phyloP scores from a whole-genome alignment of 2,113 vertebrate species.

The Perca fluviatilis region DNA sequence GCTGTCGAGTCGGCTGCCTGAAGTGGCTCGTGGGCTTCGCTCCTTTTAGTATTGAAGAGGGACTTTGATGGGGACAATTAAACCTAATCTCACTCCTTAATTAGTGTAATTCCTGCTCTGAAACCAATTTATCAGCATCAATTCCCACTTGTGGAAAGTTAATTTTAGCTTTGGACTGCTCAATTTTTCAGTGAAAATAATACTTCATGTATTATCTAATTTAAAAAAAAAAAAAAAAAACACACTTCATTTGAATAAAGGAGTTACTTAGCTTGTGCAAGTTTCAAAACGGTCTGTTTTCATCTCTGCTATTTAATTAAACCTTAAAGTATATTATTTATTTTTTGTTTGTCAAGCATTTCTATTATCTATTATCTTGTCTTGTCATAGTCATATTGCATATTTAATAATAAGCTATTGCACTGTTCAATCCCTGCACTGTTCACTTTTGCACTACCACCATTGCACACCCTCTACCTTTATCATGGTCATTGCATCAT shows the following conservation, averaged over 20 bases:
- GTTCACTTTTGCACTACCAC: no score
- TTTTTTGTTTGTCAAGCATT: no score
- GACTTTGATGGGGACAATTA: conserved; percentile 63
- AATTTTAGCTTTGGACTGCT: conserved; percentile 37
- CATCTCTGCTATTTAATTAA: conserved; percentile 27
- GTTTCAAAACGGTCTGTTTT: conserved; percentile 25
- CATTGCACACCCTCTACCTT: no score
- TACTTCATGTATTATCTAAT: conserved; percentile 32
- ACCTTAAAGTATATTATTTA: neutral
- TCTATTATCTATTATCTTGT: no score
- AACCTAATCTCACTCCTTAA: conserved; percentile 62
- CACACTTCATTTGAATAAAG: neutral
- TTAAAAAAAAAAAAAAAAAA: no score
- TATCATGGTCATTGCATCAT: no score
- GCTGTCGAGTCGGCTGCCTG: conserved; percentile 7
- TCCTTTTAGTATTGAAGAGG: conserved; percentile 43
- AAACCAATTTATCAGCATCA: conserved; percentile 60
- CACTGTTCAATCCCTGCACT: no score
- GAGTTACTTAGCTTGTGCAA: neutral
- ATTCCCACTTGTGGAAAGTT: conserved; percentile 42
- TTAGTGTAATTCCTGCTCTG: conserved; percentile 60
- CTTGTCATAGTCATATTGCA: no score
- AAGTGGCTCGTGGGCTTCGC: conserved; percentile 22
- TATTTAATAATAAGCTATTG: no score
- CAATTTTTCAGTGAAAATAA: conserved; percentile 26